Percentiles rank a stretch among this genome's conserved stretches.
These are phyloP conservation scores for Eretmochelys imbricata DNA, from an alignment of 2,113 vertebrate genomes.

Conservation along the genomic window DNA sequence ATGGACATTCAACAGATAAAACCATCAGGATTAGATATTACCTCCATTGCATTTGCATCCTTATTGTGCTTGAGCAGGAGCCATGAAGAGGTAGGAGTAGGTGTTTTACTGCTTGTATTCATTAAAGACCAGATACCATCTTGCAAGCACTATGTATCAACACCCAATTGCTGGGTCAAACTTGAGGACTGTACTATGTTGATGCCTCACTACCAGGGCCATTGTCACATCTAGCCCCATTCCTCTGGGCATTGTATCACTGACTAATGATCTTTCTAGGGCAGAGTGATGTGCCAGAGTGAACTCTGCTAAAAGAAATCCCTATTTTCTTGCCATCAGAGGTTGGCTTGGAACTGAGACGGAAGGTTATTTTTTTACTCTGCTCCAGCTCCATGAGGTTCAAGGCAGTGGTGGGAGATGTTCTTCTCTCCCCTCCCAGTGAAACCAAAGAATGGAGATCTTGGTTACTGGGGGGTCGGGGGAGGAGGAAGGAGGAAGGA, in stretches of 20 bases:
- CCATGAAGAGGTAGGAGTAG: neutral
- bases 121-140: neutral
- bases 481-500: rapidly evolving
- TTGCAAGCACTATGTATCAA: neutral
- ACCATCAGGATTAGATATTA: neutral
- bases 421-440: neutral
- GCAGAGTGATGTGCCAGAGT: too few species aligned
- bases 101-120: neutral
- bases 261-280: too few species aligned
- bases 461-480: neutral
- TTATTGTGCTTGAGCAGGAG: neutral
- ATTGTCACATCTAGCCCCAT: neutral
- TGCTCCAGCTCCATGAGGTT: neutral
- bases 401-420: neutral
- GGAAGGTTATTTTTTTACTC: neutral
- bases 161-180: neutral
- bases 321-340: neutral
- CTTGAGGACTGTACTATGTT: neutral
- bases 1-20: neutral
- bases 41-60: neutral
- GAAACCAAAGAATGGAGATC: neutral
- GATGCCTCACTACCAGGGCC: neutral
- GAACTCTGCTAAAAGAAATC: too few species aligned
- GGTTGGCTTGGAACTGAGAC: neutral
- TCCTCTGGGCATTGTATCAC: too few species aligned